Percentiles rank a stretch among this genome's conserved stretches.
Conservation (phyloP, 2,797 vertebrate species). For the Adrianichthys oophorus region DNA sequence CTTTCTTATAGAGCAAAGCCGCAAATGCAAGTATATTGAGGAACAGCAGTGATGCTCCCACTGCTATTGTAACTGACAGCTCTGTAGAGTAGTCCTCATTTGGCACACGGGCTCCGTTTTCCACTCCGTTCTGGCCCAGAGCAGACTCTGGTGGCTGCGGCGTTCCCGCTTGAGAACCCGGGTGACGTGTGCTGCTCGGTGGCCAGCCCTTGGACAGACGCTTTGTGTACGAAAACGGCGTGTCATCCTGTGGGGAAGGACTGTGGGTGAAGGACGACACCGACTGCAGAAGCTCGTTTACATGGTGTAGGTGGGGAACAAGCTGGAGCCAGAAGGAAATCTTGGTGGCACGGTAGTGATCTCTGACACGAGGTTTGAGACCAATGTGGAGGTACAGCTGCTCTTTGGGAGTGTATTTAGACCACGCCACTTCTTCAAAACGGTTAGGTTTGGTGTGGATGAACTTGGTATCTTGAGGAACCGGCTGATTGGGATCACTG, state of each 20-base stretch:
- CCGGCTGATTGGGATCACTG: conserved; percentile 95
- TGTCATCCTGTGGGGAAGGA: conserved; percentile 91
- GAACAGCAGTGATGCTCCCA: conserved; percentile 92
- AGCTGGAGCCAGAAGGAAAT: conserved; percentile 98
- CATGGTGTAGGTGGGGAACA: conserved; percentile 92
- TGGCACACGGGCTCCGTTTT: conserved; percentile 81
- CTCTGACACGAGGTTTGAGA: conserved; percentile 90
- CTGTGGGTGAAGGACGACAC: conserved; percentile 96
- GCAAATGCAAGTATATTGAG: conserved; percentile 96
- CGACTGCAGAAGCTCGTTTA: conserved; percentile 94
- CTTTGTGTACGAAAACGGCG: conserved; percentile 91
- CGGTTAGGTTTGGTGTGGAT: conserved; percentile 98
- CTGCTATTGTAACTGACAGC: conserved; percentile 93
- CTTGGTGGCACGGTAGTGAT: conserved; percentile 96
- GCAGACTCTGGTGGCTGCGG: conserved; percentile 86
- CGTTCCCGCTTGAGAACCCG: conserved; percentile 85
- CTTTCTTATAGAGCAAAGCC: conserved; percentile 94
- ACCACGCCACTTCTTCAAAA: conserved; percentile 98
- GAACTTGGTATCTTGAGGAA: conserved; percentile 98
- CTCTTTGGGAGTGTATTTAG: conserved; percentile 97
- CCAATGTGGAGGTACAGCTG: conserved; percentile 97
- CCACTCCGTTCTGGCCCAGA: conserved; percentile 79
- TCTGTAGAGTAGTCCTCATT: conserved; percentile 93
- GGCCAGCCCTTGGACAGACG: conserved; percentile 87
- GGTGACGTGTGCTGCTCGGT: conserved; percentile 90